Evolutionary conservation across 2,888 invertebrate species (phyloP), one percentile per base, ranked within the genome.

Genomic region (Trachelus stipa): DNA sequence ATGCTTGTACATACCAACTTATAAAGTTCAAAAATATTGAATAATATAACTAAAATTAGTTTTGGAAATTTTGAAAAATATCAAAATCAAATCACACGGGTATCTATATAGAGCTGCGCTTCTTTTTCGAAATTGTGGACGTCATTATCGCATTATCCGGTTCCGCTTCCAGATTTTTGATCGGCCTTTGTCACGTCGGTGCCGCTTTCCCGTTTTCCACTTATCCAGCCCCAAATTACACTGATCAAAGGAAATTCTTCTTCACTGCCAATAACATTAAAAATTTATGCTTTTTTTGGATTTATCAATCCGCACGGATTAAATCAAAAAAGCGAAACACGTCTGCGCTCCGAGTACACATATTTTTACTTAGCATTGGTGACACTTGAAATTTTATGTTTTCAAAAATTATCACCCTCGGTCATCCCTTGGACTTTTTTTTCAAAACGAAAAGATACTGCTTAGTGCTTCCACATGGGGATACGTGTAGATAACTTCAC

Each of bases 81-180:
- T 2, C 56, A 9, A 56, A 56, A 56, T 56, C 40, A 40, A 6
- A 40, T 40, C 23, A 23, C 40, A 15, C 15, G 40, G 40, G 15
- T 15, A 23, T 35, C 40, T 2, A 40, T 40, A 40, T 4, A 40
- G 40, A 15, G 15, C 23, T 9, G 2, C 6, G 23, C 9, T 56
- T 15, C 15, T 56, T 23, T 23, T 56, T 56, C 56, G 23, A 56
- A 56, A 56, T 56, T 56, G 9, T 56, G 12, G 15, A 71, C 71
- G 31, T 83, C 85, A 88, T 88, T 86, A 87, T 87, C 85, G 82
- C 78, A 87, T 87, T 87, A 87, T 85, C 81, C 83, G 83, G 86
- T 87, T 87, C 85, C 86, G 87, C 87, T 87, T 87, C 84, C 83
- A 83, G 83, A 87, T 85, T 87, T 83, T 84, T 81, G 80, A 81